Base-by-base conservation (phyloP, 2,888 invertebrate species). In the Deroplatys truncata region DNA sequence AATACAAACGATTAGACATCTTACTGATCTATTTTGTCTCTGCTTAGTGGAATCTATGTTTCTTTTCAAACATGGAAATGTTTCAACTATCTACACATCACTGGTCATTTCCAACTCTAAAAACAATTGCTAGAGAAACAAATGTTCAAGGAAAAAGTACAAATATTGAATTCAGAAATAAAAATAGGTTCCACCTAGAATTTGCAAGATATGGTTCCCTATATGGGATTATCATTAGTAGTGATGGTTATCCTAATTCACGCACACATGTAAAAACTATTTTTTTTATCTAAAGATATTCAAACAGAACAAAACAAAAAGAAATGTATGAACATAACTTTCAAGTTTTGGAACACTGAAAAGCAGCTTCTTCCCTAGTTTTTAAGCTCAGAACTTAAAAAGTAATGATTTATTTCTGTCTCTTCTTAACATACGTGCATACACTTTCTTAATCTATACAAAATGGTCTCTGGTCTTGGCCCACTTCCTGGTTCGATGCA, bases 361-460 rank as follows among this genome's bases (percentile, higher is more conserved):
- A 72, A 72, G 56, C 56, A 72, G 56, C 56, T 72, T 25, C 56
- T 72, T 72, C 56, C 56, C 56, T 72, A 72, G 56, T 72, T 72
- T 13, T 43, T 72, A 72, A 72, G 56, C 56, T 72, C 56, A 72
- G 56, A 87, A 87, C 85, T 28, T n/a, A 35, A 83, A 86, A 82
- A 35, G 82, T 82, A 82, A 83, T 43, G 35, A 87, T 82, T 82
- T 83, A 31, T 87, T 87, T 82, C 82, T 87, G 87, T 43, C 31
- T 82, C 83, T 87, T 83, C 82, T 87, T 83, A 83, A 82, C 82
- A 83, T 87, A 82, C 49, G 82, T 87, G 87, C 82, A 35, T 87
- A 87, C 83, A 87, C n/a, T 87, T 83, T 83, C 87, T 87, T 87
- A 87, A 25, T 72, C 86, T 86, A 86, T 86, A 86, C 86, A 86